Evolutionary conservation across 2,113 vertebrate genomes (phyloP).

Genomic region (Mormoops blainvillei): DNA sequence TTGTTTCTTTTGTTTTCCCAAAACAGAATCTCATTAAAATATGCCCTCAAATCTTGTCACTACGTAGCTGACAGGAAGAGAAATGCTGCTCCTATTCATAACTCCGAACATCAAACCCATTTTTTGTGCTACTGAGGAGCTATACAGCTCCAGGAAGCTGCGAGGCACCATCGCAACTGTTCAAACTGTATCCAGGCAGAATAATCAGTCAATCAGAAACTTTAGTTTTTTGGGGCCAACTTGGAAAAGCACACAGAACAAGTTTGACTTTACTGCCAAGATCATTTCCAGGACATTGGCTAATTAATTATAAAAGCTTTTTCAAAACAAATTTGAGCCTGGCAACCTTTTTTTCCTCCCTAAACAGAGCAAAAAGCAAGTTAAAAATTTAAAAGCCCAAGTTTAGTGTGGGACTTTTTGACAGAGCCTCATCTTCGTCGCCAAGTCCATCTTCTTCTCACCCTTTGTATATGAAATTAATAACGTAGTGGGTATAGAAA

Average conservation of each 20-base stretch:
- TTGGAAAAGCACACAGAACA: constrained; percentile 26
- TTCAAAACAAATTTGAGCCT: constrained; percentile 63
- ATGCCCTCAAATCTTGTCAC: constrained; percentile 47
- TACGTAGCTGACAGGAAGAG: constrained; percentile 49
- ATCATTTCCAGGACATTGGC: constrained; percentile 66
- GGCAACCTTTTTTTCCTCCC: constrained; percentile 9
- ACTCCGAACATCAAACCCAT: not conserved
- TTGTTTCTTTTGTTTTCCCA: constrained; percentile 63
- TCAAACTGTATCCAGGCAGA: not conserved
- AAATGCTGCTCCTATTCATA: not conserved
- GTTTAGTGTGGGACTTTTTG: not conserved
- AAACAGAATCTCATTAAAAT: constrained; percentile 56
- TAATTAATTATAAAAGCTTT: constrained; percentile 74
- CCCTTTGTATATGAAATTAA: constrained; percentile 1
- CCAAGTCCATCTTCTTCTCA: not conserved
- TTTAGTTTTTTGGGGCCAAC: constrained; percentile 31
- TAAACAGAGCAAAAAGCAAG: constrained; percentile 12
- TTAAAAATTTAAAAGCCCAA: not conserved
- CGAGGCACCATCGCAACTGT: not conserved
- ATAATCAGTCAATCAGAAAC: constrained; percentile 43
- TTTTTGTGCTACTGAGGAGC: not conserved
- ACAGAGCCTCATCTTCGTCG: not conserved
- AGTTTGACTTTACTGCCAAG: constrained; percentile 64
- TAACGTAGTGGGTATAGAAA: not conserved
- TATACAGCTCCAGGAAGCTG: not conserved